phyloP scores from a whole-genome alignment of 2,888 invertebrate genomes.

The Cataglyphis rosenhaueri region DNA sequence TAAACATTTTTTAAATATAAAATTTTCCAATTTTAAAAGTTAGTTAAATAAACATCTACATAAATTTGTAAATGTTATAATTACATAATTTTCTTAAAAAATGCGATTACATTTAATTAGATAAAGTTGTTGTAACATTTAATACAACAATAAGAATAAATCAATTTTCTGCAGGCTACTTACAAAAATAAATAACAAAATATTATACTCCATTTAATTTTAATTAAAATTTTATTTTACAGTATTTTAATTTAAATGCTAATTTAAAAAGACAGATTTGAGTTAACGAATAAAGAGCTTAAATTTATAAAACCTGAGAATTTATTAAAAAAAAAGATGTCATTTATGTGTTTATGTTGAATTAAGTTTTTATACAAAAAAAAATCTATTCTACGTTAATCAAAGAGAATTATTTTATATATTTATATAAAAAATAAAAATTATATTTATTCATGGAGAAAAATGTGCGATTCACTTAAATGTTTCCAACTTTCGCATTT shows the following conservation, averaged over 20 bases:
- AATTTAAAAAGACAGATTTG: conserved; percentile 11
- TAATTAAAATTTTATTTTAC: conserved; percentile 6
- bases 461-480: neutral
- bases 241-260: neutral
- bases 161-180: neutral
- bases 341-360: neutral
- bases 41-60: neutral
- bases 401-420: neutral
- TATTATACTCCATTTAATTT: neutral
- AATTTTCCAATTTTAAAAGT: neutral
- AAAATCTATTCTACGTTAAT: neutral
- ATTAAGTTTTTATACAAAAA: conserved; percentile 11
- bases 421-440: neutral
- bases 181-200: neutral
- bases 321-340: neutral
- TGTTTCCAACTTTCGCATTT: neutral
- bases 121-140: neutral
- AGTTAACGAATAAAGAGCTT: neutral
- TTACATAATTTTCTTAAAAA: neutral
- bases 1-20: neutral
- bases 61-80: neutral
- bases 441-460: neutral
- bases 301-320: neutral
- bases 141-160: conserved; percentile 9
- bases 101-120: neutral